Conservation (phyloP, 1,140 invertebrate species). For the Panagrolaimus sp. region DNA sequence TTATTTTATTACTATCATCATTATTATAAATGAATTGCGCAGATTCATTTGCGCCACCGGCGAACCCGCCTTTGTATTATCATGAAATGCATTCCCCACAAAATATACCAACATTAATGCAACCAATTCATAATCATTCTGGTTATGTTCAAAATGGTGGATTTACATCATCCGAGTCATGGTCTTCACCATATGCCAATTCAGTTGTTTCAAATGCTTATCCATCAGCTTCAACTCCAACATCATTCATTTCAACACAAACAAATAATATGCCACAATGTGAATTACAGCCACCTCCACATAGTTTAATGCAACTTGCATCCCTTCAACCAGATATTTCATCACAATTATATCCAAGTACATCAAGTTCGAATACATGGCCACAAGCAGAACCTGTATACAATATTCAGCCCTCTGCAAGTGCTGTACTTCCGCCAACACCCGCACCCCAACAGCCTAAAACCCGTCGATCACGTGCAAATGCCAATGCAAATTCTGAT, state of each 20-base stretch:
- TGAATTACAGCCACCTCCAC: background rate
- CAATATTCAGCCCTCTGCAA: background rate
- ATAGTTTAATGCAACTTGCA: background rate
- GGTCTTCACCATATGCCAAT: background rate
- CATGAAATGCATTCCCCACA: conserved; percentile 8
- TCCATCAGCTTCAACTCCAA: background rate
- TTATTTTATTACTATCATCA: background rate
- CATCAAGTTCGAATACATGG: background rate
- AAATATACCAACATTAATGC: background rate
- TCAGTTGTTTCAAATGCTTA: background rate
- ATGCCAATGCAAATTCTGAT: conserved; percentile 8
- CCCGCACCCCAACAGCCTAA: background rate
- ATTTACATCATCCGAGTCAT: background rate
- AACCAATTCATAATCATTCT: background rate
- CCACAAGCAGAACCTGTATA: background rate
- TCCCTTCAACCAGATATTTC: background rate
- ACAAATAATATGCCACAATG: background rate
- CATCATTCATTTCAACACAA: background rate
- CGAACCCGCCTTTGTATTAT: conserved; percentile 10
- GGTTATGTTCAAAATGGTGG: background rate
- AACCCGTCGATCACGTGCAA: conserved; percentile 1
- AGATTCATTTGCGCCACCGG: conserved; percentile 6
- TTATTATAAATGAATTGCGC: conserved; percentile 10
- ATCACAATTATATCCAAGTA: background rate
- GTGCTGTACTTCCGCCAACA: background rate